Evolutionary conservation across 2,888 invertebrate species (phyloP).

Genomic region (Teleogryllus oceanicus): DNA sequence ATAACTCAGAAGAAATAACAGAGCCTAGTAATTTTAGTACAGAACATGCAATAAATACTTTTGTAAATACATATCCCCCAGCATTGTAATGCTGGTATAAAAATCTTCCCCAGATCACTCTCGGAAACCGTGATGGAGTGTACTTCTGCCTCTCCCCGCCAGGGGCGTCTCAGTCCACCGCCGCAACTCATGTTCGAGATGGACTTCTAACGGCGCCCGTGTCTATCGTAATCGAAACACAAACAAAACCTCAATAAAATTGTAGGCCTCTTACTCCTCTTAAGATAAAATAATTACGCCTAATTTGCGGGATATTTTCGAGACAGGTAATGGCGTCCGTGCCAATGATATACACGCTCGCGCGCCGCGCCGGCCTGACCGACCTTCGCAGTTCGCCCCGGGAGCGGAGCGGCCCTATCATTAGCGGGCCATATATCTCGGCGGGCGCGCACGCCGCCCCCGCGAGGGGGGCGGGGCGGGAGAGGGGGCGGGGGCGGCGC

Average conservation of each 20-base stretch:
- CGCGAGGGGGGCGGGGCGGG: neutral
- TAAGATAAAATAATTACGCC: constrained; percentile 18
- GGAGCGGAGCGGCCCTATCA: neutral
- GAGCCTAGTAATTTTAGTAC: no score
- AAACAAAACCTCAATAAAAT: neutral
- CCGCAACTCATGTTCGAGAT: no score
- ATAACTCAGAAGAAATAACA: no score
- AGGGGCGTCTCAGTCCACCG: no score
- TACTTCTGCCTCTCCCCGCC: no score
- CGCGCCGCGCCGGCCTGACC: neutral
- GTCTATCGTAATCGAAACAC: constrained; percentile 4
- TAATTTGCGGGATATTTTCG: constrained; percentile 7
- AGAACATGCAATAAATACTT: no score
- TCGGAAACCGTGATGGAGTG: no score
- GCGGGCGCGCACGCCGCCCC: neutral
- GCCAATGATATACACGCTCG: neutral
- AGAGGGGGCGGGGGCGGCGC: neutral
- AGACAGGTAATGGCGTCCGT: constrained; percentile 2
- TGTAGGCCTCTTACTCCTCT: constrained; percentile 8
- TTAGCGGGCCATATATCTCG: constrained; percentile 18
- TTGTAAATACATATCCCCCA: no score
- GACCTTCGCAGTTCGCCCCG: neutral
- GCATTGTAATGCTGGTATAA: no score
- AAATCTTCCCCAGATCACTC: no score
- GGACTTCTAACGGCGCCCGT: no score